These are phyloP conservation scores for Orthonevra nobilis DNA, from an alignment of 2,888 invertebrate genomes.

Conservation along the genomic window DNA sequence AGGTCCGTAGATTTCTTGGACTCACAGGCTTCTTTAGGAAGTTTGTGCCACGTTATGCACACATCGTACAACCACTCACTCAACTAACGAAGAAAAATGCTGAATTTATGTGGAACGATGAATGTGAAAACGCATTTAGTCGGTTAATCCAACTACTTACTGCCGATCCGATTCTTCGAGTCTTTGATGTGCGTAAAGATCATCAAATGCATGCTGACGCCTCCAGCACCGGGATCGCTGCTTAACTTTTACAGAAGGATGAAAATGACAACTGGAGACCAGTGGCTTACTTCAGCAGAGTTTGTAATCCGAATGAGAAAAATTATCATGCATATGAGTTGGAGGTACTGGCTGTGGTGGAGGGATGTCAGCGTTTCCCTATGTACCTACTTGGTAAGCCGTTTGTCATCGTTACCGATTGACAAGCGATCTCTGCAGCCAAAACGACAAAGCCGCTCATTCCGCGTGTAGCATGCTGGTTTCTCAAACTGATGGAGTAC, in stretches of 20 bases:
- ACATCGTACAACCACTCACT: not conserved
- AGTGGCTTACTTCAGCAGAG: not conserved
- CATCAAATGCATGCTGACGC: not conserved
- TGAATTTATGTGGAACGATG: not conserved
- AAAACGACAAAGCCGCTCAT: slow-evolving; percentile 18
- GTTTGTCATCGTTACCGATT: not conserved
- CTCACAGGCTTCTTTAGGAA: too few species aligned
- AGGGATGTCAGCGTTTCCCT: slow-evolving; percentile 2
- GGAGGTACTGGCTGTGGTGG: not conserved
- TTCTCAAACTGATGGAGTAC: slow-evolving; percentile 18
- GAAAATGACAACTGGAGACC: not conserved
- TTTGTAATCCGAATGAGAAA: not conserved
- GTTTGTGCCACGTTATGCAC: not conserved
- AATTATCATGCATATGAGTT: not conserved
- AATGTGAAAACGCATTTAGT: not conserved
- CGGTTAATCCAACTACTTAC: not conserved
- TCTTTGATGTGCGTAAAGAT: not conserved
- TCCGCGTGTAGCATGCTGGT: slow-evolving; percentile 21
- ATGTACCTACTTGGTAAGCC: not conserved
- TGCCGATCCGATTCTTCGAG: not conserved
- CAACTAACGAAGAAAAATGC: not conserved
- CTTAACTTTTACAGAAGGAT: not conserved
- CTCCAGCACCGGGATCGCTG: not conserved
- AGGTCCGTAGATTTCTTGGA: not conserved
- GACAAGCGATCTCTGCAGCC: not conserved